These are phyloP conservation scores for Eupsilia transversa DNA, from an alignment of 2,888 invertebrate species.

Conservation along the genomic window DNA sequence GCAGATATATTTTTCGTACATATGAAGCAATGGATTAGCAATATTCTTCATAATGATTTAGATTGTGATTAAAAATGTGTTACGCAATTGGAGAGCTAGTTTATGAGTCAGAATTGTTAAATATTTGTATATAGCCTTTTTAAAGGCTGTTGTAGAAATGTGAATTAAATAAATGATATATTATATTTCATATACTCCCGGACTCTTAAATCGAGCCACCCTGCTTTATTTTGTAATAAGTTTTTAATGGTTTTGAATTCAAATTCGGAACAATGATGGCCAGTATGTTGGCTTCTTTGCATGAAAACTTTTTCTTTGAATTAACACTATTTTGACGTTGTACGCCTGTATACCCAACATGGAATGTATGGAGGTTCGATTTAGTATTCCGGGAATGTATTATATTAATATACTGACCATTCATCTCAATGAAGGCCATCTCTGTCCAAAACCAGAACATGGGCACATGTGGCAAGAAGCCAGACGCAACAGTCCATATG, in stretches of 20 bases:
- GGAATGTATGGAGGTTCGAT: not conserved
- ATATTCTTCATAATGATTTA: too few relatives aligned
- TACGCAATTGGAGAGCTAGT: too few relatives aligned
- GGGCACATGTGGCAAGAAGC: constrained; percentile 80
- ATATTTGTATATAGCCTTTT: not conserved
- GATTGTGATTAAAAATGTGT: too few relatives aligned
- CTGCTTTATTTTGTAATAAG: not conserved
- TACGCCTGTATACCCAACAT: not conserved
- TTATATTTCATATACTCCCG: not conserved
- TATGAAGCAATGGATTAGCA: too few relatives aligned
- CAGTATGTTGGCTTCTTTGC: not conserved
- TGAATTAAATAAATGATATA: not conserved
- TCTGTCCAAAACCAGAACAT: constrained; percentile 78
- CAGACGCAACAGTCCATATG: constrained; percentile 53
- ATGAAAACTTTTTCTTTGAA: not conserved
- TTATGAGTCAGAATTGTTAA: not conserved
- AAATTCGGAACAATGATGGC: not conserved
- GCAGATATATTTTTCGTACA: too few relatives aligned
- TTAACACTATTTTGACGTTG: not conserved
- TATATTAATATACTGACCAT: constrained; percentile 65
- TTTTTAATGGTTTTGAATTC: not conserved
- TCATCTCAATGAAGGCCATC: constrained; percentile 70
- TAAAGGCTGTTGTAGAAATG: not conserved
- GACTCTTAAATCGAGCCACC: not conserved
- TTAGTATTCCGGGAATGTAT: not conserved